These are phyloP conservation scores for Macrosteles quadrilineatus DNA, from an alignment of 1,140 invertebrate genomes.

Conservation along the genomic window DNA sequence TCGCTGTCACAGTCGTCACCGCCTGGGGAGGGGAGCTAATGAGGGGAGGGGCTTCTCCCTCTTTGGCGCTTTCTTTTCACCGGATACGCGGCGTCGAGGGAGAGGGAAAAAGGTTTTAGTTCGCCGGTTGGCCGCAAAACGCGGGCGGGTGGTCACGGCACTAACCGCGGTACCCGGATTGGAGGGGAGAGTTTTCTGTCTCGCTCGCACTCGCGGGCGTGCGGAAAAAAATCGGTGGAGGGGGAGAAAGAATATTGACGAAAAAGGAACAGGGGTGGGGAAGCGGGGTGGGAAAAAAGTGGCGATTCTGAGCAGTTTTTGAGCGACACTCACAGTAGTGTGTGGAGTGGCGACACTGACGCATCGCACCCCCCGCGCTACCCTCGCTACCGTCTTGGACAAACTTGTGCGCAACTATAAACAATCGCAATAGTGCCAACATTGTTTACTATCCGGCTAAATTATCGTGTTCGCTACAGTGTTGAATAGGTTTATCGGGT, in stretches of 20 bases:
- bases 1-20: slow-evolving; percentile 9
- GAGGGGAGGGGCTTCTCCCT: slow-evolving; percentile 35
- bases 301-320: slow-evolving; percentile 37
- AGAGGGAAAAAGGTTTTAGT: slow-evolving; percentile 40
- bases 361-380: slow-evolving; percentile 56
- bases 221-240: slow-evolving; percentile 36
- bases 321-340: slow-evolving; percentile 38
- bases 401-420: background rate
- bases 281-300: slow-evolving; percentile 31
- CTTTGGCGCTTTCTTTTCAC: slow-evolving; percentile 35
- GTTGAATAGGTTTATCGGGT: too few species aligned
- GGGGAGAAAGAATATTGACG: slow-evolving; percentile 41
- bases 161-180: slow-evolving; percentile 39
- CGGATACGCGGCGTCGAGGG: slow-evolving; percentile 35
- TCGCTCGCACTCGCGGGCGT: slow-evolving; percentile 30
- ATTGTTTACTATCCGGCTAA: background rate
- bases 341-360: slow-evolving; percentile 35
- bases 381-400: slow-evolving; percentile 7
- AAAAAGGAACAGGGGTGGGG: slow-evolving; percentile 36
- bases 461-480: background rate
- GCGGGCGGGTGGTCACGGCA: slow-evolving; percentile 43
- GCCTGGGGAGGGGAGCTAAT: slow-evolving; percentile 34
- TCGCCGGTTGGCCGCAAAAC: slow-evolving; percentile 46
- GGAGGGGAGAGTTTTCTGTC: slow-evolving; percentile 33
- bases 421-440: slow-evolving; percentile 16